Evolutionary conservation across 2,888 invertebrate species (phyloP).

Genomic region (Conops quadrifasciatus): DNA sequence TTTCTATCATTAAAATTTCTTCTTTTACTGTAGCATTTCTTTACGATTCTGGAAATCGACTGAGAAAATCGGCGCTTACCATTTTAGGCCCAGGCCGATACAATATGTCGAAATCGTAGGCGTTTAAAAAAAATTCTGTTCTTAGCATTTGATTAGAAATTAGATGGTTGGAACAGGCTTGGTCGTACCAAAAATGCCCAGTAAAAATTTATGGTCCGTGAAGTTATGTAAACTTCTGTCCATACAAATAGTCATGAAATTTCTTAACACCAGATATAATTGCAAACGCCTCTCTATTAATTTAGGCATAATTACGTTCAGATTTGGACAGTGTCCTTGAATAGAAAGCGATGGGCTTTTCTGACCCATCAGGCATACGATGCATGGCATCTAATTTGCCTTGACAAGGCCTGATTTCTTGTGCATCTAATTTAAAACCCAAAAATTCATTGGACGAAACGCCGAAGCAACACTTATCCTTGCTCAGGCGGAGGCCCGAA

Average conservation of each 20-base stretch:
- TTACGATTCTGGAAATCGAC: conserved; percentile 21
- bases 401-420: conserved; percentile 38
- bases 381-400: conserved; percentile 42
- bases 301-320: conserved; percentile 36
- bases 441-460: conserved; percentile 38
- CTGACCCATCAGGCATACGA: conserved; percentile 28
- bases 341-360: conserved; percentile 35
- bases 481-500: conserved; percentile 34
- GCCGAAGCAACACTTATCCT: conserved; percentile 39
- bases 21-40: background rate
- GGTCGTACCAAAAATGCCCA: conserved; percentile 40
- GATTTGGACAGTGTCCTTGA: conserved; percentile 31
- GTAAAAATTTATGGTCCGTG: conserved; percentile 36
- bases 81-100: conserved; percentile 30
- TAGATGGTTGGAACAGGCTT: conserved; percentile 36
- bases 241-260: conserved; percentile 41
- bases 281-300: conserved; percentile 40
- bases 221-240: conserved; percentile 37
- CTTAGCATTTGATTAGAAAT: conserved; percentile 36
- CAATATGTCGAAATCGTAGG: conserved; percentile 30
- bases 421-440: conserved; percentile 39
- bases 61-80: conserved; percentile 32
- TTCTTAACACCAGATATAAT: conserved; percentile 39
- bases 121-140: conserved; percentile 36
- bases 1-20: conserved; percentile 37